A percentile compares a stretch with the other conserved stretches of the same genome.
Conservation (phyloP, 2,797 vertebrate species). For the Sus cebifrons region DNA sequence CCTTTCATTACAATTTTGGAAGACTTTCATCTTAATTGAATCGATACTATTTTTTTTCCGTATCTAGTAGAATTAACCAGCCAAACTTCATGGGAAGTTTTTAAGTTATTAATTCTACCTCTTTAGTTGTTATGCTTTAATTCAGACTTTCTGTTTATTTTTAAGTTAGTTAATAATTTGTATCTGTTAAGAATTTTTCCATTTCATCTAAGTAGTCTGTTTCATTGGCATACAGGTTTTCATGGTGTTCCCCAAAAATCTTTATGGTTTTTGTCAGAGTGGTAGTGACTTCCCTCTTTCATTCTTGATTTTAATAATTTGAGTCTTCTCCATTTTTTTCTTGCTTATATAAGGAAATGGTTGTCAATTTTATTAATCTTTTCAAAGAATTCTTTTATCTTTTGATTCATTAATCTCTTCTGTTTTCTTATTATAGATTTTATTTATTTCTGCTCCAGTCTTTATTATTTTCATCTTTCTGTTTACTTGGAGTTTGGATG, state of each 20-base stretch:
- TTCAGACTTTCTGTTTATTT: neutral
- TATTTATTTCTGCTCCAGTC: neutral
- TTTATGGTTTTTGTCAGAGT: neutral
- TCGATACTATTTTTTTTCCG: neutral
- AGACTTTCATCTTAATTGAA: neutral
- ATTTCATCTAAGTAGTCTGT: neutral
- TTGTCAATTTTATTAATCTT: neutral
- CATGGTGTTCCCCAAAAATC: neutral
- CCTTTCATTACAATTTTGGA: neutral
- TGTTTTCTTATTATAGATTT: neutral
- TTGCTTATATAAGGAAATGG: neutral
- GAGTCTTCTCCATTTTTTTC: neutral
- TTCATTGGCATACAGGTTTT: neutral
- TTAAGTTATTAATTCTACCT: neutral
- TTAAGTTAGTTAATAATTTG: neutral
- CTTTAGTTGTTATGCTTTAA: neutral
- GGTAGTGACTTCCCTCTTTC: neutral
- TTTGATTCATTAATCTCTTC: neutral
- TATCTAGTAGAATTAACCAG: neutral
- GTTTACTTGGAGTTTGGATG: neutral
- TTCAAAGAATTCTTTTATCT: neutral
- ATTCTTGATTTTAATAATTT: neutral
- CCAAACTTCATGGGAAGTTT: neutral
- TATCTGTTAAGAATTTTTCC: neutral
- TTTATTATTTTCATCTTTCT: neutral